Base-by-base conservation (phyloP, 2,888 invertebrate species). In the Oeneis ivallda region DNA sequence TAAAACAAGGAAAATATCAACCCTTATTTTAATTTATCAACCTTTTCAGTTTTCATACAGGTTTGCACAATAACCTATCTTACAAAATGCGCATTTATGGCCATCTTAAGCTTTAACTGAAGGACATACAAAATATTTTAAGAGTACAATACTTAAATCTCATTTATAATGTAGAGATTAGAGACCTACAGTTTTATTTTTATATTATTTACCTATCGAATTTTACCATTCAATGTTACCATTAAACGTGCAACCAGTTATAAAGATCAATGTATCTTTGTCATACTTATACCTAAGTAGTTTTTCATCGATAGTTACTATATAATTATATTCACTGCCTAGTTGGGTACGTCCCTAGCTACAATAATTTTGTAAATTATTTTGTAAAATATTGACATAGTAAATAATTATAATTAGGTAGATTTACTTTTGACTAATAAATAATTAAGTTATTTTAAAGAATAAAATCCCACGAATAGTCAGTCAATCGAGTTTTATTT, bases 51-150 rank as follows among this genome's bases (percentile, higher is more conserved):
- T 26, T 53, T 39, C 7, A 19, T 52, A 43, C 10, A 45, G 4
- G 34, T 34, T 52, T 43, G 17, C 32, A 53, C 17, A 17, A 39
- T 39, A 56, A 26, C 60, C 15, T 41, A 43, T 61, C 47, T 57
- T 49, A 62, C 41, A 60, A 61, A 58, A 15, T 61, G 66, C 66
- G 71, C 68, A 72, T 72, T 79, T 78, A 84, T 78, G 80, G 86
- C 86, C 87, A 86, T 87, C 78, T 76, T 80, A 84, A 87, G 86
- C 83, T 87, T 87, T 88, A 87, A 87, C 79, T 74, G 70, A 72
- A 56, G 65, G 73, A 62, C 66, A 72, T 73, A 74, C 73, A 74
- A 75, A 74, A 70, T 70, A 26, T 26, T 26, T 70, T 71, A 71
- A 72, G 69, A 66, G 65, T 39, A 53, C 5, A 69, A 69, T 63